Conservation (phyloP, 1,140 invertebrate species). For the Aphelenchoides besseyi region DNA sequence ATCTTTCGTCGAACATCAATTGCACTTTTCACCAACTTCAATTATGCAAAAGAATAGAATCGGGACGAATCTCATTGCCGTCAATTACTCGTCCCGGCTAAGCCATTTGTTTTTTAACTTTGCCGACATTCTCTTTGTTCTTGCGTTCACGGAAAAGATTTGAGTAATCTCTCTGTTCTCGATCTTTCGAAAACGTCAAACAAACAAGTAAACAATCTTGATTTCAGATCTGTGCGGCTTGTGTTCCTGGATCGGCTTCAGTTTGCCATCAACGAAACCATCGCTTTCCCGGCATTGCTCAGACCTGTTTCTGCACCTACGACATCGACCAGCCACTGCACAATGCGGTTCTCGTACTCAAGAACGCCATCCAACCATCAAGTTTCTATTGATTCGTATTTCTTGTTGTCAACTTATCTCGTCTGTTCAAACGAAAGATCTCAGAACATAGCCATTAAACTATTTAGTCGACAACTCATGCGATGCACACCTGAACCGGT, state of each 20-base stretch:
- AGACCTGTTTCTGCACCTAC: slow-evolving; percentile 24
- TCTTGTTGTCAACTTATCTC: neutral
- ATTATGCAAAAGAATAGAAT: neutral
- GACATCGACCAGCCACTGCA: slow-evolving; percentile 8
- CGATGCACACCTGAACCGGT: no score
- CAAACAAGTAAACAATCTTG: neutral
- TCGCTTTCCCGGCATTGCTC: slow-evolving; percentile 17
- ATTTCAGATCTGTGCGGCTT: slow-evolving; percentile 12
- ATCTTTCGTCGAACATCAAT: neutral
- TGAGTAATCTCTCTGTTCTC: neutral
- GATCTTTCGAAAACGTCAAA: neutral
- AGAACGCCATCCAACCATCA: neutral
- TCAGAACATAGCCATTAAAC: neutral
- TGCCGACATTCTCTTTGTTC: neutral
- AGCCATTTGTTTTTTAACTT: neutral
- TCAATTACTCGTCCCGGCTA: neutral
- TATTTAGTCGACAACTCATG: neutral
- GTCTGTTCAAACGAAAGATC: neutral
- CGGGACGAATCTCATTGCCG: neutral
- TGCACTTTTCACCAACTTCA: neutral
- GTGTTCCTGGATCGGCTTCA: slow-evolving; percentile 18
- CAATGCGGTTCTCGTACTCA: slow-evolving; percentile 19
- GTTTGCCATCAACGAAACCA: slow-evolving; percentile 18
- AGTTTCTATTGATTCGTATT: neutral
- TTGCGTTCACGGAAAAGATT: neutral